Base-by-base conservation (phyloP, 2,888 invertebrate species). In the Thelaira solivaga region DNA sequence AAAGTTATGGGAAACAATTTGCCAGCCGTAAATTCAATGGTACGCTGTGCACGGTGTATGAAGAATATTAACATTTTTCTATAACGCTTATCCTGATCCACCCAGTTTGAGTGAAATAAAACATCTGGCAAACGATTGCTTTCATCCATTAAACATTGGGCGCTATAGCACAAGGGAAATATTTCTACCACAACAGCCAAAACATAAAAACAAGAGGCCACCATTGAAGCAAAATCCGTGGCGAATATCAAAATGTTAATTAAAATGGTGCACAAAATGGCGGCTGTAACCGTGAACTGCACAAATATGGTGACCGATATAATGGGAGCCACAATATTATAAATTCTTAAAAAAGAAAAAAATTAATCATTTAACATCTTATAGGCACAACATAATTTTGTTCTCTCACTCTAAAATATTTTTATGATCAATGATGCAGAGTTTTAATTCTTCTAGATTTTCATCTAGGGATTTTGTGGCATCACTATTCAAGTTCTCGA, bases 1-100 rank as follows among this genome's bases (percentile, higher is more conserved):
- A 82, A 53, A 7, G 74, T 82, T 18, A 82, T 81, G 20, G 82
- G 82, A 65, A 82, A 76, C 18, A 82, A 20, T 76, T 82, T 82
- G 1, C 79, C 80, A 18, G 82, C 82, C 26, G 69, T 76, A n/a
- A 82, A 57, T 16, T 73, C 71, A 45, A 82, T 62, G 3, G 64
- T 55, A 4, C 36, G 13, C 24, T 81, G 80, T 1, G 80, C 41
- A n/a, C 79, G 79, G 10, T 81, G 81, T 36, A 81, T 80, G 6
- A 80, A 81, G 29, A 82, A 81, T 22, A 82, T 65, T 3, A 82
- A 49, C 72, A 81, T 76, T 62, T 71, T 74, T 0, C 78, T 47
- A 68, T 80, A 82, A 5, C 75, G 59, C 11, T 11, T 16, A 62
- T 72, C 74, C 65, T 82, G 80, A 6, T 64, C 67, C n/a, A 76